phyloP scores from a whole-genome alignment of 2,888 invertebrate species.

The Heliconius ethilla region DNA sequence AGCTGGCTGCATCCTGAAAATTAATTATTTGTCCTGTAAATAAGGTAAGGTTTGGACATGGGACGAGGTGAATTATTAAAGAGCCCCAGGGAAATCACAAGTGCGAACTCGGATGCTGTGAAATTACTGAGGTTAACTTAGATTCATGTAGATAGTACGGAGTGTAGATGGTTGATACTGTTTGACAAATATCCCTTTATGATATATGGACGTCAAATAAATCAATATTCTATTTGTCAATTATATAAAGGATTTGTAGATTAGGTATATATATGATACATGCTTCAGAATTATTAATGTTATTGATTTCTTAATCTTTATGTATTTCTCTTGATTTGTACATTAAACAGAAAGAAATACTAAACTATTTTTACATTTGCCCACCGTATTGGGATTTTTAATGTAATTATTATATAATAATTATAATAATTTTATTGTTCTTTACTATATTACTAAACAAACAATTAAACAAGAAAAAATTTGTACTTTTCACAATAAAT shows the following conservation, averaged over 20 bases:
- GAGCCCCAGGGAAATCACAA: constrained; percentile 76
- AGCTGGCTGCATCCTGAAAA: constrained; percentile 59
- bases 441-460: not conserved
- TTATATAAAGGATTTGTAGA: not conserved
- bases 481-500: not conserved
- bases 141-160: constrained; percentile 24
- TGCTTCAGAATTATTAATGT: no score
- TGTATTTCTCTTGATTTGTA: no score
- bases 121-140: constrained; percentile 34
- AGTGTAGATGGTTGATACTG: constrained; percentile 11
- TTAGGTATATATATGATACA: not conserved
- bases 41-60: constrained; percentile 67
- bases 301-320: no score
- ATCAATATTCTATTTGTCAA: not conserved
- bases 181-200: not conserved
- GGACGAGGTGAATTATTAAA: constrained; percentile 75
- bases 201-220: not conserved
- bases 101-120: constrained; percentile 49
- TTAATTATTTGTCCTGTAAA: constrained; percentile 71
- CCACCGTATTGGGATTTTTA: no score
- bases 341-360: no score
- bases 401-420: not conserved
- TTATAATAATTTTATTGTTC: not conserved
- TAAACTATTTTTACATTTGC: no score
- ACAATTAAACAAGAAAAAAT: not conserved